Evolutionary conservation across 92 coral and sea anemone species (phyloP), one percentile per base, ranked within the genome.

Genomic region (Meandrina meandrites): DNA sequence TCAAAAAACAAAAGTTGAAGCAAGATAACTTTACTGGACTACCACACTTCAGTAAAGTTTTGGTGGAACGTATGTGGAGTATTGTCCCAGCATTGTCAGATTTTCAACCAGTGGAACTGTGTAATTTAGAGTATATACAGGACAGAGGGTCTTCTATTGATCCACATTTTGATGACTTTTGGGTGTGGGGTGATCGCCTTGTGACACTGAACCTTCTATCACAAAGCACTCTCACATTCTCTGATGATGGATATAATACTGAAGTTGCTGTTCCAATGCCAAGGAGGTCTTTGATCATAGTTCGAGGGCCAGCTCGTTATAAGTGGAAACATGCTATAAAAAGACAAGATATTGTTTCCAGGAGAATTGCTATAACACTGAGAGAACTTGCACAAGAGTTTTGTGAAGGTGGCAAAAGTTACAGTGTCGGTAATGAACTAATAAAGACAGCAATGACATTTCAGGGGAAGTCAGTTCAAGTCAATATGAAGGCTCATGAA

Each of bases 181-280:
- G 99, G 99, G 84, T 97, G 8, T 97, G 99, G 99, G 99, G 99
- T 21, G 97, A 95, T 84, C 90, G 93, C 56, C 97, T 97, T 11
- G 94, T 97, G 7, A 97, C 99, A 35, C 31, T 97, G 17, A 97
- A 97, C 60, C 89, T 97, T 70, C 83, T 97, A 11, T 93, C 98
- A 17, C 50, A 85, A 22, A 93, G 93, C 21, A 48, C 78, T n/a
- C 93, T 97, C 37, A 97, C 99, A 73, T 90, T 97, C 79, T 86
- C 94, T 24, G 68, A 89, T 51, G 79, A 76, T 31, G 71, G 76
- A 31, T 28, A 64, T 50, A 79, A 72, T 40, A 48, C 76, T 70
- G 98, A 92, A 84, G 86, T 95, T 13, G 88, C 91, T n/a, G 90
- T 97, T 24, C 91, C 93, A 66, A 88, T 97, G 92, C 98, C 98